Conservation (phyloP, 2,888 invertebrate genomes). For the Ennomos erosarius region DNA sequence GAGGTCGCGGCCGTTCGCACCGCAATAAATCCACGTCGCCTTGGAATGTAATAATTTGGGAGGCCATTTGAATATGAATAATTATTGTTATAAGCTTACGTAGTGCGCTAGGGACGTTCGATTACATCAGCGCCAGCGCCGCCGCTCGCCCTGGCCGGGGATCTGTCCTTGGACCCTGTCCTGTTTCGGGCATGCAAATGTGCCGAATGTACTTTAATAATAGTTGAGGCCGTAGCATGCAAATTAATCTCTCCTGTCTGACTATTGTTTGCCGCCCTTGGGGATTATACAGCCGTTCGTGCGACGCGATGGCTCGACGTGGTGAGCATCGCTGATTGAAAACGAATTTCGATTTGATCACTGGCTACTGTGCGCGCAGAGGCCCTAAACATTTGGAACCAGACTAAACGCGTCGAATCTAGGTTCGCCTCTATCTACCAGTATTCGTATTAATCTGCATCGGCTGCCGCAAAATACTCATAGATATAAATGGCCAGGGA, state of each 20-base stretch:
- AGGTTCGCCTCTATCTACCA: slow-evolving; percentile 5
- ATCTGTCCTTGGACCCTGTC: slow-evolving; percentile 61
- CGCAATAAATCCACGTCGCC: slow-evolving; percentile 65
- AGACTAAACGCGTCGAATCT: slow-evolving; percentile 15
- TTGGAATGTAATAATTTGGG: slow-evolving; percentile 65
- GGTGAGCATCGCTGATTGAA: slow-evolving; percentile 70
- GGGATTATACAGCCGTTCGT: slow-evolving; percentile 66
- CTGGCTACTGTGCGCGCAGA: slow-evolving; percentile 54
- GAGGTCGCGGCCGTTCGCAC: slow-evolving; percentile 42
- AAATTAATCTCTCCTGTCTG: slow-evolving; percentile 74
- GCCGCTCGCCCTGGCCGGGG: slow-evolving; percentile 34
- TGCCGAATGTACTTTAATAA: slow-evolving; percentile 62
- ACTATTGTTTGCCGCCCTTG: slow-evolving; percentile 80
- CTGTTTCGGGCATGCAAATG: slow-evolving; percentile 79
- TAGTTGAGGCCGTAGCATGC: slow-evolving; percentile 66
- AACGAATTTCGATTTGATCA: slow-evolving; percentile 70
- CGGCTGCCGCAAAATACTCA: slow-evolving; percentile 45
- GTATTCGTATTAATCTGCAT: slow-evolving; percentile 23
- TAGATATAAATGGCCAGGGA: slow-evolving; percentile 49
- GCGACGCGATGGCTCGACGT: slow-evolving; percentile 53
- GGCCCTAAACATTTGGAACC: slow-evolving; percentile 54
- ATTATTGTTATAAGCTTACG: slow-evolving; percentile 33
- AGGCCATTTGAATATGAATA: slow-evolving; percentile 73
- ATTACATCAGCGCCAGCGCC: slow-evolving; percentile 76
- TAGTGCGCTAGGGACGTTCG: slow-evolving; percentile 45